Conservation (phyloP, 2,113 vertebrate species). For the Sinocyclocheilus anshuiensis region DNA sequence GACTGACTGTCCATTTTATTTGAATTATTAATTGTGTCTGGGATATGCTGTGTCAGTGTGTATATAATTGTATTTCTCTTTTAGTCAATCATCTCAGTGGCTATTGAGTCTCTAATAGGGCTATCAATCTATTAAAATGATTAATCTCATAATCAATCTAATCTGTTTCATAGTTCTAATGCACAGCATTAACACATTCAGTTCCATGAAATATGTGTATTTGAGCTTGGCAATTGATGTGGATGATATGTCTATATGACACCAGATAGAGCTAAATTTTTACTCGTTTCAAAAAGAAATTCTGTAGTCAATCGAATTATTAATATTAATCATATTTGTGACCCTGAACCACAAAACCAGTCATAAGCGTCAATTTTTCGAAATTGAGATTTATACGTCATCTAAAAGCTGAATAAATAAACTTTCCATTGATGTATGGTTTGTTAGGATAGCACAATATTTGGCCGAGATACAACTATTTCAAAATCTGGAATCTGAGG, state of each 20-base stretch:
- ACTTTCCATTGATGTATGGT: too few relatives aligned
- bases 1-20: background rate
- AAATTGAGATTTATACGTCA: too few relatives aligned
- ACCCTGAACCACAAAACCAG: too few relatives aligned
- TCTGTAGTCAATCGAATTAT: background rate
- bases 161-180: background rate
- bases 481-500: too few relatives aligned
- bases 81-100: background rate
- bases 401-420: too few relatives aligned
- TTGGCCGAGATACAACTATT: too few relatives aligned
- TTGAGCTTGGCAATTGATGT: background rate
- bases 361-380: too few relatives aligned
- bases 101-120: background rate
- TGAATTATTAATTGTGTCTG: background rate
- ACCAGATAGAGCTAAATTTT: background rate
- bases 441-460: too few relatives aligned
- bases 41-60: background rate
- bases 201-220: background rate
- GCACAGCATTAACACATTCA: background rate
- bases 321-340: background rate
- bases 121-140: slow-evolving; percentile 5
- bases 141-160: too few relatives aligned
- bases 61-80: background rate
- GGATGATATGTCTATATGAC: background rate
- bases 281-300: background rate